A percentile compares a stretch with the other conserved stretches of the same genome.
Evolutionary conservation across 2,113 vertebrate genomes (phyloP).

Genomic region (Girardinichthys multiradiatus): DNA sequence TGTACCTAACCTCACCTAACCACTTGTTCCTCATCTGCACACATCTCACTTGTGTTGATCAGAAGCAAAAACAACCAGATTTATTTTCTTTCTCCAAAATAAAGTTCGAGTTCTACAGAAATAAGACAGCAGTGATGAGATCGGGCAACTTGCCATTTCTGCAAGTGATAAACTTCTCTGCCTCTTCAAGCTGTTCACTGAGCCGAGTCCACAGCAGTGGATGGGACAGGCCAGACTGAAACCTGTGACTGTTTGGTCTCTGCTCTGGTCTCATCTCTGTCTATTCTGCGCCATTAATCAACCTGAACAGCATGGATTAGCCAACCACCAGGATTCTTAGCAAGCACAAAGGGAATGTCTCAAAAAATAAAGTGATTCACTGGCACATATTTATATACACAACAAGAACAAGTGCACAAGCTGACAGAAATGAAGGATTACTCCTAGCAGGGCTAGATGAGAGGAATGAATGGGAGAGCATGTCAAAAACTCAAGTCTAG

Average conservation of each 20-base stretch:
- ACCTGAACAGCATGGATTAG: background rate
- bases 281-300: background rate
- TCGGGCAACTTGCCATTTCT: background rate
- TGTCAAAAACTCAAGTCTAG: background rate
- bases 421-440: slow-evolving; percentile 5
- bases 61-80: background rate
- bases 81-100: too few species aligned
- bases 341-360: slow-evolving; percentile 63
- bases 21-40: background rate
- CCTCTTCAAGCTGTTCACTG: too few species aligned
- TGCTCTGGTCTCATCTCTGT: background rate
- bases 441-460: background rate
- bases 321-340: background rate
- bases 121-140: background rate
- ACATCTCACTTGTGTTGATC: background rate
- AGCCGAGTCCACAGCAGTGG: background rate
- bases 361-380: slow-evolving; percentile 36
- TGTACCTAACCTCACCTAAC: background rate
- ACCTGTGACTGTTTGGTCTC: background rate
- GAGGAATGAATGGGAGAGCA: background rate
- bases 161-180: too few species aligned
- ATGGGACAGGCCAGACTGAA: background rate
- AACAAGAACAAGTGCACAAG: slow-evolving; percentile 7
- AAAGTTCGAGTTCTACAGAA: background rate
- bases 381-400: slow-evolving; percentile 52